A percentile compares a stretch with the other conserved stretches of the same genome.
Conservation (phyloP, 2,888 invertebrate species). For the Strigamia maritima region DNA sequence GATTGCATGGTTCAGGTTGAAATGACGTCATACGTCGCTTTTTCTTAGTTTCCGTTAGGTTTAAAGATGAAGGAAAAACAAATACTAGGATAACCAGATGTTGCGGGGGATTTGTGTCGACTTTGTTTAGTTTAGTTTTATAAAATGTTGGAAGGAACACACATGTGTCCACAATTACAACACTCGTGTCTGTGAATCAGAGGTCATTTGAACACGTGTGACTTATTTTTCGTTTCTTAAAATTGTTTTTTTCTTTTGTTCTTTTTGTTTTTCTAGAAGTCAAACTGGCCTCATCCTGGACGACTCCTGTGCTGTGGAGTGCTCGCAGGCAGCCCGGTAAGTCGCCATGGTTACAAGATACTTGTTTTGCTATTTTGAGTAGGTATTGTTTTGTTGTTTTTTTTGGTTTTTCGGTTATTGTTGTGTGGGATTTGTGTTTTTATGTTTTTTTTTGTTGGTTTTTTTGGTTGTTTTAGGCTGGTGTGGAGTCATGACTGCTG, state of each 20-base stretch:
- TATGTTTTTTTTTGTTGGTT: neutral
- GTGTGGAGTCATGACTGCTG: conserved; percentile 37
- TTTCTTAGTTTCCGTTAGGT: too few species aligned
- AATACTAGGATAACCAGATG: neutral
- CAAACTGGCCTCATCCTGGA: conserved; percentile 39
- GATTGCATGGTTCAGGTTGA: too few species aligned
- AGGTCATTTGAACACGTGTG: neutral
- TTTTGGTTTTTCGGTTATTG: neutral
- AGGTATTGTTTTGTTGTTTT: neutral
- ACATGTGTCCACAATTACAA: conserved; percentile 4
- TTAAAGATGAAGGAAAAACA: too few species aligned
- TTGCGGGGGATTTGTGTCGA: neutral
- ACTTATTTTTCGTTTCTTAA: too few species aligned
- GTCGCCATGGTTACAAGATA: neutral
- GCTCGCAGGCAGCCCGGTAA: conserved; percentile 36
- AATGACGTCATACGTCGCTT: too few species aligned
- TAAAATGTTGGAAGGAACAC: neutral
- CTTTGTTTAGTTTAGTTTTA: neutral
- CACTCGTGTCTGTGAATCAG: neutral
- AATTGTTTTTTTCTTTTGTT: neutral
- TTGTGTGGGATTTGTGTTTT: neutral
- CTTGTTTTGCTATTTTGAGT: neutral
- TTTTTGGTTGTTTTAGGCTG: neutral
- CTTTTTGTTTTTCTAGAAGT: neutral
- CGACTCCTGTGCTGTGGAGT: conserved; percentile 40